These are phyloP conservation scores for Papilio glaucus DNA, from an alignment of 1,140 invertebrate species.

Conservation along the genomic window DNA sequence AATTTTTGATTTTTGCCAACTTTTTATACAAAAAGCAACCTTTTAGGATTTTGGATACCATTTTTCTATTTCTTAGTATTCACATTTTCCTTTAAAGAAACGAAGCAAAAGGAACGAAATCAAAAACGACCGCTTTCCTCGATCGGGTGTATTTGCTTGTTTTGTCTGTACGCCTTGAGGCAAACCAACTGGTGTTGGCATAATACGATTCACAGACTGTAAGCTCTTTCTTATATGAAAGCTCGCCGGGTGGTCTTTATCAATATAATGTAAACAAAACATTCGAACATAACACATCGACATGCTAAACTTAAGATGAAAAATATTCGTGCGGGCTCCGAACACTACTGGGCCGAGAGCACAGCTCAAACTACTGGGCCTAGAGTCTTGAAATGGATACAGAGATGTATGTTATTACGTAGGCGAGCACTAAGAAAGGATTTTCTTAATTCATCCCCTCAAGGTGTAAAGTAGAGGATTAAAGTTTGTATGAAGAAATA, in stretches of 20 bases:
- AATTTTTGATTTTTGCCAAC: neutral
- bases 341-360: no score
- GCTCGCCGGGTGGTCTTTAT: conserved; percentile 79
- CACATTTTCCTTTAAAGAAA: conserved; percentile 49
- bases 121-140: conserved; percentile 66
- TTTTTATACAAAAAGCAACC: conserved; percentile 30
- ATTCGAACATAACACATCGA: conserved; percentile 65
- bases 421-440: no score
- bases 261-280: conserved; percentile 77
- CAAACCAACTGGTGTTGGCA: conserved; percentile 70
- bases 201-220: conserved; percentile 55
- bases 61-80: conserved; percentile 40
- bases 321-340: conserved; percentile 43
- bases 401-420: no score
- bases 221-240: conserved; percentile 51
- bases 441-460: no score
- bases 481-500: no score
- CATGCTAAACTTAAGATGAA: conserved; percentile 74
- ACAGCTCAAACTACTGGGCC: no score
- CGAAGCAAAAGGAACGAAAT: conserved; percentile 60
- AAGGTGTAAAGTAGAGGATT: no score
- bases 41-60: neutral
- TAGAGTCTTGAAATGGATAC: no score
- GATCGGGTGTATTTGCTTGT: conserved; percentile 69
- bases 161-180: conserved; percentile 69